Base-by-base conservation (phyloP, 2,888 invertebrate species). In the Pristionchus arcanus region DNA sequence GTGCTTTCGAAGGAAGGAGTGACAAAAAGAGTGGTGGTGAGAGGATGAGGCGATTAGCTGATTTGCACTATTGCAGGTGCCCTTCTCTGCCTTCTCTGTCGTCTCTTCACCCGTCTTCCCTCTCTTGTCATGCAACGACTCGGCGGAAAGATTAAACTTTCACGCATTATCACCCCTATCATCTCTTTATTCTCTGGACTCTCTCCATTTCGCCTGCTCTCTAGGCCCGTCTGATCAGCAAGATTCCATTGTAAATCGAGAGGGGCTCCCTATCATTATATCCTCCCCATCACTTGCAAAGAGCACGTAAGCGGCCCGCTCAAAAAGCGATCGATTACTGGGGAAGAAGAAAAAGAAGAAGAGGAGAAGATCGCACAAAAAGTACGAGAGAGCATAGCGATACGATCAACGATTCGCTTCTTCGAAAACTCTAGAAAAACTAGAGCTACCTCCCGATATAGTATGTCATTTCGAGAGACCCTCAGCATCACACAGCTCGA, bases 111-210 rank as follows among this genome's bases (percentile, higher is more conserved):
- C 55, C 74, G 2, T 21, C 9, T 25, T 9, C 37, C 3, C 74
- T 74, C 74, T 74, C 74, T 34, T 7, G 15, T 31, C 9, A 9
- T 49, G 42, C 42, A 9, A 49, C 42, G 42, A 13, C 42, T 49
- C 42, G 42, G 42, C 74, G 31, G n/a, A 31, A 28, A 49, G 81
- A 49, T 81, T 81, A 81, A 49, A 81, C 81, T 74, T 74, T 81
- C 81, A 11, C 53, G 28, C 84, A 31, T 55, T 42, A 55, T 28
- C 49, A 53, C 31, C 55, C 42, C 37, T 55, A 53, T 84, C 37
- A 53, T 84, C 55, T 84, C 84, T 81, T 37, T 81, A 1, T 49
- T 25, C 53, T 28, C 81, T 37, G 16, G 34, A n/a, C 25, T 37
- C 34, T 53, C 63, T 63, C 42, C 63, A 63, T 63, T 63, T 49